These are phyloP conservation scores for Piaya cayana DNA, from an alignment of 2,113 vertebrate genomes.

Conservation along the genomic window DNA sequence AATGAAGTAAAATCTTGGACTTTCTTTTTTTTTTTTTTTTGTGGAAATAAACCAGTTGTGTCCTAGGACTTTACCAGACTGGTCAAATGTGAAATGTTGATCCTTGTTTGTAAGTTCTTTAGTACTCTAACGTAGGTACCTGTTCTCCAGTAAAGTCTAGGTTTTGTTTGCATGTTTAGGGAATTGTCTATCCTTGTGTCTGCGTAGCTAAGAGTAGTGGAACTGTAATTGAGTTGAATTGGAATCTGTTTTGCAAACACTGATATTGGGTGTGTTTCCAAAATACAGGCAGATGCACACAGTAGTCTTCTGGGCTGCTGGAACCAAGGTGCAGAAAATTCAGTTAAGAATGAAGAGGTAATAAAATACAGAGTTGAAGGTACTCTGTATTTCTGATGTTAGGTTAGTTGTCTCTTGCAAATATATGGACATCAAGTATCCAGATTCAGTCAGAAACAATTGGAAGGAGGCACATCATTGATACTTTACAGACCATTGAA, in stretches of 20 bases:
- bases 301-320: slow-evolving; percentile 23
- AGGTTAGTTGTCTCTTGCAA: background rate
- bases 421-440: background rate
- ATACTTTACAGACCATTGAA: background rate
- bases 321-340: background rate
- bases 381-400: background rate
- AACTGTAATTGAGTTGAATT: slow-evolving; percentile 31
- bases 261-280: slow-evolving; percentile 32
- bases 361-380: background rate
- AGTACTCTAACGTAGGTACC: background rate
- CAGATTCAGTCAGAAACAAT: background rate
- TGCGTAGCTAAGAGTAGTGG: slow-evolving; percentile 11
- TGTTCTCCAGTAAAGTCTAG: slow-evolving; percentile 58
- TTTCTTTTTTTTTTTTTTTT: no score
- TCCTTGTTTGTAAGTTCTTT: background rate
- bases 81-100: background rate
- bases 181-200: background rate
- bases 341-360: background rate
- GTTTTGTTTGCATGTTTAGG: slow-evolving; percentile 49
- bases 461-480: background rate
- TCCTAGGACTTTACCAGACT: background rate
- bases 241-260: slow-evolving; percentile 47
- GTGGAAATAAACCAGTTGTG: background rate
- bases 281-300: slow-evolving; percentile 26
- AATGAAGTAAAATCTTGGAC: background rate